Evolutionary conservation across 2,113 vertebrate species (phyloP), one percentile per base, ranked within the genome.

Genomic region (Eurystomus gularis): DNA sequence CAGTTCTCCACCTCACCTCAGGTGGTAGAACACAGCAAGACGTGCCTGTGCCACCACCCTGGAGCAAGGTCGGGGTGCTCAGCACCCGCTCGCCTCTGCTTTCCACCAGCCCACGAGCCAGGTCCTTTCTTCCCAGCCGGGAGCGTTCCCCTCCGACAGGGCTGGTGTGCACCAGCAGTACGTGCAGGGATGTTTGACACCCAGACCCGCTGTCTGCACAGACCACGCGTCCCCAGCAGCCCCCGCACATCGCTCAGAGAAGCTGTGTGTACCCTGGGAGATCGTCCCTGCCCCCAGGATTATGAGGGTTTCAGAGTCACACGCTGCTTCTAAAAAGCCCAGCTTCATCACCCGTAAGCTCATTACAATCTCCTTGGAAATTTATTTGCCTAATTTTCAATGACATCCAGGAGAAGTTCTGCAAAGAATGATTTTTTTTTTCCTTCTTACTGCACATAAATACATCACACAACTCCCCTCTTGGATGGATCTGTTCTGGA

Each of bases 21-120:
- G 26, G 28, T 2, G 2, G 9, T 2, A 3, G 13, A 14, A 35
- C 7, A 11, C 26, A 12, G 23, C 18, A 16, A 28, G 65, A 11
- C 13, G 51, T 5, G 1, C 58, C 52, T 16, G 42, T 5, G 5
- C 14, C 3, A 5, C 26, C 73, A 21, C 33, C 61, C 37, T 11
- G 1, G 20, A 31, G 44, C 37, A 20, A 52, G 37, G 26, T 26
- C 71, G 12, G 60, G 70, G 8, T 39, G 40, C n/a, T 48, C 17
- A 3, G 69, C 39, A 54, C 39, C 54, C 37, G 3, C 68, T 7
- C 55, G 2, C 29, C 52, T 49, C 65, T 49, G 65, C 48, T 44
- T 33, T 10, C 57, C 68, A 29, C 57, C 69, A 73, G 20, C 42
- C 25, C 31, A 5, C 40, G 55, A 9, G 0, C 40, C 21, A 20